Percentiles rank a stretch among this genome's conserved stretches.
phyloP scores from a whole-genome alignment of 2,797 vertebrate species.

The Threskiornis aethiopicus region DNA sequence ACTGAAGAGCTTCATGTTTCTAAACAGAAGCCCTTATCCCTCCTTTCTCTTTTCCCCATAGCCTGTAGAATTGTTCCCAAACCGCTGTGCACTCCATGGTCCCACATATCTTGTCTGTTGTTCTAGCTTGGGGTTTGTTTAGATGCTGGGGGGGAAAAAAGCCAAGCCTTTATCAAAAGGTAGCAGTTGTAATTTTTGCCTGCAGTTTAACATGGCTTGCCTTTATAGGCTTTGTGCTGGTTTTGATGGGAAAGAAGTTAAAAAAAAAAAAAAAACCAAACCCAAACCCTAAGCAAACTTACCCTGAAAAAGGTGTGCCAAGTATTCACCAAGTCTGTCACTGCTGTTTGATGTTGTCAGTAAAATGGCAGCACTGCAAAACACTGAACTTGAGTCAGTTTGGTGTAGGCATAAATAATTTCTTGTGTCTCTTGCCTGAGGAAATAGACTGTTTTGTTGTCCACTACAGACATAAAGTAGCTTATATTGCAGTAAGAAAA shows the following conservation, averaged over 20 bases:
- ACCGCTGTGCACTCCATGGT: not conserved
- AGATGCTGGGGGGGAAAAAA: not conserved
- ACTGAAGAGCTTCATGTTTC: not conserved
- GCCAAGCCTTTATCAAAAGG: not conserved
- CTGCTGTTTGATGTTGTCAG: not conserved
- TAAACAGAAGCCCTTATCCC: not conserved
- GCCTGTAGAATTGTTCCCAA: not conserved
- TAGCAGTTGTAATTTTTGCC: not conserved
- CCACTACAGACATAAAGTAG: not conserved
- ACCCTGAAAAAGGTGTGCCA: not conserved
- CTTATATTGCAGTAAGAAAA: not conserved
- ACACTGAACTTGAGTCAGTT: not conserved
- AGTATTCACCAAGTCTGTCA: not conserved
- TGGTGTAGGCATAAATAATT: not conserved
- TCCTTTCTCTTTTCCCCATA: not conserved
- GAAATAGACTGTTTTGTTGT: not conserved
- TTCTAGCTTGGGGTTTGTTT: not conserved
- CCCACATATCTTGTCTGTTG: not conserved
- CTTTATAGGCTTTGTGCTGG: not conserved
- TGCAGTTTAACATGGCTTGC: not conserved
- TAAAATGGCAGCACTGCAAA: not conserved
- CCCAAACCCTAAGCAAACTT: not conserved
- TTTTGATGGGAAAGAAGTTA: not conserved
- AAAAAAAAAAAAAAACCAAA: not conserved
- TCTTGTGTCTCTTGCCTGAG: not conserved